Percentiles rank a stretch among this genome's conserved stretches.
phyloP scores from a whole-genome alignment of 2,113 vertebrate species.

The Cheirogaleus medius region DNA sequence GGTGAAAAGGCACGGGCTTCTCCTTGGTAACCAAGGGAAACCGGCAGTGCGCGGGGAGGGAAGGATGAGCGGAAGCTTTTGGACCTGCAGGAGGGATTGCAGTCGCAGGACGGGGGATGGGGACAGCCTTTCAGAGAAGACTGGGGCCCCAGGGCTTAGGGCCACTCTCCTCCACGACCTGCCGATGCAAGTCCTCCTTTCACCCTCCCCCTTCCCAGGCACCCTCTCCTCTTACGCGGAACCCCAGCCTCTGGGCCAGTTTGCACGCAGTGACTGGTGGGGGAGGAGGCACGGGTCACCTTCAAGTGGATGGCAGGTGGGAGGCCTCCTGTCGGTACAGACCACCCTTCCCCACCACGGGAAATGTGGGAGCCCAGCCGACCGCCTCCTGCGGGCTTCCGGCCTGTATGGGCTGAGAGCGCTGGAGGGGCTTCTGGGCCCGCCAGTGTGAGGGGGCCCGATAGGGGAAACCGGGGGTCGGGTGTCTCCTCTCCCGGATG shows the following conservation, averaged over 20 bases:
- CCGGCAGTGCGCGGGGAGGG: not conserved
- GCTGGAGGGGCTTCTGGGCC: not conserved
- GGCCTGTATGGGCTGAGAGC: not conserved
- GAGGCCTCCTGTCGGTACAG: not conserved
- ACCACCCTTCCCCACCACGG: not conserved
- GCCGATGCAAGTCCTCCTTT: not conserved
- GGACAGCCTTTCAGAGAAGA: not conserved
- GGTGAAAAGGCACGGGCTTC: not conserved
- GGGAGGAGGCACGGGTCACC: not conserved
- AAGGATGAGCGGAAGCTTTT: not conserved
- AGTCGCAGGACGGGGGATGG: not conserved
- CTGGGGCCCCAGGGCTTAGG: not conserved
- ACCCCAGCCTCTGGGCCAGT: not conserved
- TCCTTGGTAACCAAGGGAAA: conserved; percentile 22
- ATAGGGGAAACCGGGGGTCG: not conserved
- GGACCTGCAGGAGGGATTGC: not conserved
- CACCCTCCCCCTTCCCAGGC: not conserved
- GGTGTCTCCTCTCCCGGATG: not conserved
- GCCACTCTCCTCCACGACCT: not conserved
- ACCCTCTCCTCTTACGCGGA: not conserved
- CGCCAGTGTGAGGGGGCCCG: fast-evolving
- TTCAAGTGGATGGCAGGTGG: not conserved
- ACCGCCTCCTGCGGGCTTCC: not conserved
- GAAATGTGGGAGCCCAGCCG: not conserved
- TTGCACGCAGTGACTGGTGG: not conserved